Percentiles rank a stretch among this genome's conserved stretches.
Evolutionary conservation across 2,888 invertebrate genomes (phyloP).

Genomic region (Phortica okadai): DNA sequence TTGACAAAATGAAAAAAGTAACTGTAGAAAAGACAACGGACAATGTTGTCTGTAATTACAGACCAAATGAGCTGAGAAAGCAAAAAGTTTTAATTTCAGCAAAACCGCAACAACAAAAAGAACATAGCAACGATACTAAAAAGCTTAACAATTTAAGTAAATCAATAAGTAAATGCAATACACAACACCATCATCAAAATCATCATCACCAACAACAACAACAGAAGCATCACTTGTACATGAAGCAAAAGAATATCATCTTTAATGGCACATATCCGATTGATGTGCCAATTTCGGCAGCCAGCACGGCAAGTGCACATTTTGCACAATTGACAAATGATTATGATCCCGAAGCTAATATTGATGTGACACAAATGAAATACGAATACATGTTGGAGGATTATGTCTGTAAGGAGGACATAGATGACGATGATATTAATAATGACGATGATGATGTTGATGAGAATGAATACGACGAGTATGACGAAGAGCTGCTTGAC

Average conservation of each 20-base stretch:
- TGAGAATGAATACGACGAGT: slow-evolving; percentile 51
- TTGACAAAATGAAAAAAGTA: not conserved
- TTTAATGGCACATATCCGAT: slow-evolving; percentile 93
- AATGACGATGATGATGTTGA: slow-evolving; percentile 49
- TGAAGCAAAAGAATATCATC: slow-evolving; percentile 78
- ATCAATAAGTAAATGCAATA: no score
- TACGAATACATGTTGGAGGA: slow-evolving; percentile 61
- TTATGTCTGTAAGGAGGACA: slow-evolving; percentile 62
- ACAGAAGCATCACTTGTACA: slow-evolving; percentile 41
- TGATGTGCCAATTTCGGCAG: slow-evolving; percentile 80
- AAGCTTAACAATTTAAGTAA: no score
- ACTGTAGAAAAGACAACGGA: not conserved
- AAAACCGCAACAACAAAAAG: slow-evolving; percentile 32
- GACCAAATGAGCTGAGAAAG: slow-evolving; percentile 6
- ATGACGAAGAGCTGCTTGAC: slow-evolving; percentile 42
- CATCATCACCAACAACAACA: slow-evolving; percentile 43
- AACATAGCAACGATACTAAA: slow-evolving; percentile 29
- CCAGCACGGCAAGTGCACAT: slow-evolving; percentile 41
- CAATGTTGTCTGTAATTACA: slow-evolving; percentile 37
- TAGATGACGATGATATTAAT: slow-evolving; percentile 53
- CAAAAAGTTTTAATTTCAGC: not conserved
- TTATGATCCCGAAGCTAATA: slow-evolving; percentile 71
- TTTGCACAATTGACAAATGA: slow-evolving; percentile 47
- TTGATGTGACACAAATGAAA: slow-evolving; percentile 55
- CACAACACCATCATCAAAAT: slow-evolving; percentile 36